phyloP scores from a whole-genome alignment of 2,113 vertebrate species.

The Thunnus thynnus region DNA sequence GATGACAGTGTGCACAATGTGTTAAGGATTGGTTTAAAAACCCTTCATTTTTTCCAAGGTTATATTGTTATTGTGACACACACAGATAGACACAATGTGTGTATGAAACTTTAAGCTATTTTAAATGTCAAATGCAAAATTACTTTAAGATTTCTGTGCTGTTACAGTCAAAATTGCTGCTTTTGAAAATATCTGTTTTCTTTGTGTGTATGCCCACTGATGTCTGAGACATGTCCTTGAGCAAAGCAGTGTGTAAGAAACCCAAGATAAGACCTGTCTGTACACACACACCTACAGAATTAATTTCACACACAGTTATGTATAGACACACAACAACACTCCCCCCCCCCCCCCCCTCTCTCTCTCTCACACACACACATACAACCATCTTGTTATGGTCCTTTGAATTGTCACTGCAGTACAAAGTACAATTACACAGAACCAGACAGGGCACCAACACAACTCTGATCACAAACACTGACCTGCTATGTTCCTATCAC shows the following conservation, averaged over 20 bases:
- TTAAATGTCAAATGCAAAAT: neutral
- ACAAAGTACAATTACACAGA: neutral
- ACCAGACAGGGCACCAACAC: neutral
- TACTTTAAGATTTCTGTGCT: neutral
- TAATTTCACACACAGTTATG: neutral
- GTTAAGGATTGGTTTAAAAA: neutral
- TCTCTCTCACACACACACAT: neutral
- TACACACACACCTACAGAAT: conserved; percentile 11
- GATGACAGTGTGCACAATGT: neutral
- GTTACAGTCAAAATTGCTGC: neutral
- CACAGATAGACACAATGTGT: neutral
- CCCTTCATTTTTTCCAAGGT: conserved; percentile 13
- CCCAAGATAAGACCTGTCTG: conserved; percentile 30
- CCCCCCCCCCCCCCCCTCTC: neutral
- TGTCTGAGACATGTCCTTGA: conserved; percentile 43
- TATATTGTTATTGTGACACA: conserved; percentile 25
- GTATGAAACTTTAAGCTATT: neutral
- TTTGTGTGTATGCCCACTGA: neutral
- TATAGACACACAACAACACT: neutral
- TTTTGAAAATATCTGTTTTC: conserved; percentile 1
- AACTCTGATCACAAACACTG: conserved; percentile 24
- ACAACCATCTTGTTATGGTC: conserved; percentile 3
- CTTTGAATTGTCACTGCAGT: neutral
- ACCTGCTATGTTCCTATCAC: conserved; percentile 9
- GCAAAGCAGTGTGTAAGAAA: conserved; percentile 27